These are phyloP conservation scores for Telmatochromis sp. DNA, from an alignment of 2,113 vertebrate species.

Conservation along the genomic window DNA sequence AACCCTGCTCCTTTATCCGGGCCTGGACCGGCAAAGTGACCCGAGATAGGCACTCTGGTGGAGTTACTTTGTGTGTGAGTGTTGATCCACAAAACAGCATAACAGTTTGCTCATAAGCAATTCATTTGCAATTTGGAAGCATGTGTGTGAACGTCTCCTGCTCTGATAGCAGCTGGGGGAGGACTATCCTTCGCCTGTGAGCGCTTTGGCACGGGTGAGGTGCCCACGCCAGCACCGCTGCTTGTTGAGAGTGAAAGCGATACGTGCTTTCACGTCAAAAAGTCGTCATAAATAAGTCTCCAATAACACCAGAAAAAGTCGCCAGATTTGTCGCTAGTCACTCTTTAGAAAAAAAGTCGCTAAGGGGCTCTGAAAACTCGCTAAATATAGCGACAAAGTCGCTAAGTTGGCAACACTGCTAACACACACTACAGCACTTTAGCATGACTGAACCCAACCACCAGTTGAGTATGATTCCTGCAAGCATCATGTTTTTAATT, in stretches of 20 bases:
- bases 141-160: rapidly evolving
- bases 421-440: neutral
- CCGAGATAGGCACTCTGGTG: rapidly evolving
- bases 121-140: too few species aligned
- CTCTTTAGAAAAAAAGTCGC: too few species aligned
- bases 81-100: too few species aligned
- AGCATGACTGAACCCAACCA: neutral
- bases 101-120: too few species aligned
- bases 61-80: too few species aligned
- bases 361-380: rapidly evolving
- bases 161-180: too few species aligned
- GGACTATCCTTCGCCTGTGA: rapidly evolving
- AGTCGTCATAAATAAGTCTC: too few species aligned
- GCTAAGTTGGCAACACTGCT: too few species aligned
- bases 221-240: rapidly evolving
- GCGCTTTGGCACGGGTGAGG: too few species aligned
- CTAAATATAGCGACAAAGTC: too few species aligned
- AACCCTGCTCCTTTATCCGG: rapidly evolving
- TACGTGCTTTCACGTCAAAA: rapidly evolving
- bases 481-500: neutral
- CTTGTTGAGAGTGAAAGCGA: rapidly evolving
- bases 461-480: rapidly evolving
- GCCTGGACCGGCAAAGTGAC: rapidly evolving
- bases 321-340: too few species aligned
- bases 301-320: too few species aligned